Percentiles rank a stretch among this genome's conserved stretches.
phyloP scores from a whole-genome alignment of 2,797 vertebrate genomes.

The Distichodus sexfasciatus region DNA sequence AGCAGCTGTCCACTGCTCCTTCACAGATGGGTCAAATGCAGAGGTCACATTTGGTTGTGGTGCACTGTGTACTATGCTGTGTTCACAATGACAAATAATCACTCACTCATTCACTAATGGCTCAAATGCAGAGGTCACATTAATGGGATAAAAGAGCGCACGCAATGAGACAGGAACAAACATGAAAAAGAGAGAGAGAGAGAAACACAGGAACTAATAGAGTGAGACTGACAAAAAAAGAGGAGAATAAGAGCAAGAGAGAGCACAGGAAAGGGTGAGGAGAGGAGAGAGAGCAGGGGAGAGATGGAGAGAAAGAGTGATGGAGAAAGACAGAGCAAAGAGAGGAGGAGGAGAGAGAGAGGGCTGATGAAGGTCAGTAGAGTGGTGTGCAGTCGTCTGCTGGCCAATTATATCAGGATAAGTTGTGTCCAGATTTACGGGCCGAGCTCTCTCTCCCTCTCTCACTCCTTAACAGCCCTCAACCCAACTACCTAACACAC shows the following conservation, averaged over 20 bases:
- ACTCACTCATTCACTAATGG: too few relatives aligned
- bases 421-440: conserved; percentile 25
- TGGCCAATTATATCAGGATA: conserved; percentile 35
- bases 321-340: neutral
- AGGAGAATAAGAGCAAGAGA: neutral
- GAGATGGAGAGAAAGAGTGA: neutral
- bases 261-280: neutral
- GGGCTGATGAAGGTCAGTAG: conserved; percentile 42
- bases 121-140: too few relatives aligned
- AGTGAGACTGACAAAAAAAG: too few relatives aligned
- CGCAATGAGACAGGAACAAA: too few relatives aligned
- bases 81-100: too few relatives aligned
- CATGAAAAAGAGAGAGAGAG: too few relatives aligned
- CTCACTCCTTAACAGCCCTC: conserved; percentile 1
- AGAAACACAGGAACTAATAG: too few relatives aligned
- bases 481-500: conserved; percentile 14
- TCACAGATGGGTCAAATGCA: too few relatives aligned
- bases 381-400: conserved; percentile 42
- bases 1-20: too few relatives aligned
- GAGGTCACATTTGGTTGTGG: too few relatives aligned
- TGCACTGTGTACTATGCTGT: too few relatives aligned
- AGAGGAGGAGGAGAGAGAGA: neutral
- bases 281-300: conserved; percentile 23
- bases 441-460: neutral
- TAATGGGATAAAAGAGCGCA: too few relatives aligned